These are phyloP conservation scores for Nixonia krombeini DNA, from an alignment of 1,140 invertebrate species.

Conservation along the genomic window DNA sequence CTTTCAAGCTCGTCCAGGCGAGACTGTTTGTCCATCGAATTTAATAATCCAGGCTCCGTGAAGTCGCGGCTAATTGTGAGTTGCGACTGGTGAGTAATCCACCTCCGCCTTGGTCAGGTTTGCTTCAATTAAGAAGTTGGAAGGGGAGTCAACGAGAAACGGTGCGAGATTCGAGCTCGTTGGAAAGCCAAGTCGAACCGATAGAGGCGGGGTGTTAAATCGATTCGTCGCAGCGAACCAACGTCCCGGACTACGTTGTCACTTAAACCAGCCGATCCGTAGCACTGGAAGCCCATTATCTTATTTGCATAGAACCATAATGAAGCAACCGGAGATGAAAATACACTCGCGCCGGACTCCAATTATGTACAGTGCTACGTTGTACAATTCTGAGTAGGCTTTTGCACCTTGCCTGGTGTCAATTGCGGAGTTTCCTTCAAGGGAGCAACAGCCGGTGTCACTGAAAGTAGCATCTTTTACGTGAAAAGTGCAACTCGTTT, in stretches of 20 bases:
- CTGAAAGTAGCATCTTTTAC: too few relatives aligned
- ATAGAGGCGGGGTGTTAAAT: conserved; percentile 27
- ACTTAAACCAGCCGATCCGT: conserved; percentile 14
- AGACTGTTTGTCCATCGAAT: conserved; percentile 38
- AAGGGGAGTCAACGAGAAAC: conserved; percentile 27
- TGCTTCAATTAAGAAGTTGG: conserved; percentile 48
- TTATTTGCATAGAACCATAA: conserved; percentile 38
- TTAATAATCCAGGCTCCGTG: conserved; percentile 29
- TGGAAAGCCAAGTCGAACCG: conserved; percentile 14
- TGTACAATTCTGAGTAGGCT: too few relatives aligned
- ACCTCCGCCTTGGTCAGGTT: conserved; percentile 21
- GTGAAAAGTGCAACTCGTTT: too few relatives aligned
- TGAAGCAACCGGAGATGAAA: conserved; percentile 29
- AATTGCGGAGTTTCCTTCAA: too few relatives aligned
- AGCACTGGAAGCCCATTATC: conserved; percentile 36
- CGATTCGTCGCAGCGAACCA: conserved; percentile 29
- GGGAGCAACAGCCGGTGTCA: too few relatives aligned
- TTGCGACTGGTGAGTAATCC: conserved; percentile 18
- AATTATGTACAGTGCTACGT: conserved; percentile 29
- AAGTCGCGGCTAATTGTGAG: conserved; percentile 37
- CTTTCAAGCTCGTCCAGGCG: conserved; percentile 6
- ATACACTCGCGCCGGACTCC: conserved; percentile 8
- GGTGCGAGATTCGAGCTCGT: conserved; percentile 43
- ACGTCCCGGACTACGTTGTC: conserved; percentile 8
- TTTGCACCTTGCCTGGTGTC: too few relatives aligned